phyloP scores from a whole-genome alignment of 2,888 invertebrate species.

The Oxystoma pomonae region DNA sequence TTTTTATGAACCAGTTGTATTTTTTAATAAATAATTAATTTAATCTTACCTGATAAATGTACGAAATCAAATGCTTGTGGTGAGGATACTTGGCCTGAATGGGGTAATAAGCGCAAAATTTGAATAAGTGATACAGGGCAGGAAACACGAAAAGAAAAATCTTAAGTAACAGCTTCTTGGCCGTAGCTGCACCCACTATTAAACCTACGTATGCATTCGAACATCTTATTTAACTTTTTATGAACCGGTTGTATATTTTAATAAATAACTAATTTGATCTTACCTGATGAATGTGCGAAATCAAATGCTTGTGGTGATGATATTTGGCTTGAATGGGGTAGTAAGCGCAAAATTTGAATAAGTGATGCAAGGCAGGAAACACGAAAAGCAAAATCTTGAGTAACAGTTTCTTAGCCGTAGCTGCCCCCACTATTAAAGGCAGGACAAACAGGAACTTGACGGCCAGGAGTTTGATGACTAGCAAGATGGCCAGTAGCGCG shows the following conservation, averaged over 20 bases:
- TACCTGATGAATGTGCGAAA: constrained; percentile 32
- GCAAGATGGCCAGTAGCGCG: constrained; percentile 69
- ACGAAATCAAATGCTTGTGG: constrained; percentile 35
- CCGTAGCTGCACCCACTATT: constrained; percentile 73
- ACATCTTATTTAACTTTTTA: too few relatives aligned
- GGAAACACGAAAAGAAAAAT: constrained; percentile 78
- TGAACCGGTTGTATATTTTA: background rate
- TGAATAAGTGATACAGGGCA: constrained; percentile 77
- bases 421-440: constrained; percentile 73
- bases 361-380: constrained; percentile 76
- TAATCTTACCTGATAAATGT: constrained; percentile 29
- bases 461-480: constrained; percentile 76
- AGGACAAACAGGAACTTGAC: constrained; percentile 76
- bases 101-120: constrained; percentile 77
- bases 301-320: constrained; percentile 55
- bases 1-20: background rate
- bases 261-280: constrained; percentile 6
- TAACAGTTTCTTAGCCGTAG: constrained; percentile 79
- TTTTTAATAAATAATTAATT: too few relatives aligned
- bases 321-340: constrained; percentile 72
- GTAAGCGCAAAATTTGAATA: constrained; percentile 82
- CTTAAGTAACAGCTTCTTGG: constrained; percentile 80
- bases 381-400: constrained; percentile 76
- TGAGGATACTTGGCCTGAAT: constrained; percentile 77
- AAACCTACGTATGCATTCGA: too few relatives aligned